Conservation (phyloP, 64 coral and sea anemone species). For the Orbicella faveolata region DNA sequence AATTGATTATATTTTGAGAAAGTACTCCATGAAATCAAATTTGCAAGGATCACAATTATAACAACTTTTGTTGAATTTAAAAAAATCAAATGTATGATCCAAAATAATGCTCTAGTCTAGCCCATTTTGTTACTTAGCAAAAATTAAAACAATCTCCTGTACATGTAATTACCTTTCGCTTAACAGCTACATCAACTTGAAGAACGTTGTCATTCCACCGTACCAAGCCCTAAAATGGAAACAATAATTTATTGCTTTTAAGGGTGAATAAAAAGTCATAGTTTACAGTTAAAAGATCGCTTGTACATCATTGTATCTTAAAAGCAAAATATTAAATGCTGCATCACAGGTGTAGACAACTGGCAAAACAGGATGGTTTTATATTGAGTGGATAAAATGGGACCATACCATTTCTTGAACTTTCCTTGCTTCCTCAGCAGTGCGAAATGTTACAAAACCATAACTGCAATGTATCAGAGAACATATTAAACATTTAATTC, state of each 20-base stretch:
- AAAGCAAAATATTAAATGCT: too few species aligned
- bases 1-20: too few species aligned
- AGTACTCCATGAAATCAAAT: too few species aligned
- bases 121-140: background rate
- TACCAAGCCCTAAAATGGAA: slow-evolving; percentile 21
- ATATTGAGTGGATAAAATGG: too few species aligned
- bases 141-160: background rate
- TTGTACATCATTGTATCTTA: too few species aligned
- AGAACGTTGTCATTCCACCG: slow-evolving; percentile 2
- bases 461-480: background rate
- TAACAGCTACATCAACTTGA: slow-evolving; percentile 39
- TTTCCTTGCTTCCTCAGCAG: slow-evolving; percentile 23
- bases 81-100: too few species aligned
- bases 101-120: too few species aligned
- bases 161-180: slow-evolving; percentile 3
- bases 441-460: slow-evolving; percentile 44
- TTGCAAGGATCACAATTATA: too few species aligned
- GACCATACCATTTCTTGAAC: slow-evolving; percentile 32
- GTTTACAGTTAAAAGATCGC: too few species aligned
- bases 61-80: too few species aligned
- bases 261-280: too few species aligned
- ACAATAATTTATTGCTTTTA: too few species aligned
- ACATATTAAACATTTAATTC: background rate
- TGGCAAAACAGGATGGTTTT: background rate
- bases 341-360: background rate